Evolutionary conservation across 2,113 vertebrate genomes (phyloP).

Genomic region (Chlorodrepanis virens): DNA sequence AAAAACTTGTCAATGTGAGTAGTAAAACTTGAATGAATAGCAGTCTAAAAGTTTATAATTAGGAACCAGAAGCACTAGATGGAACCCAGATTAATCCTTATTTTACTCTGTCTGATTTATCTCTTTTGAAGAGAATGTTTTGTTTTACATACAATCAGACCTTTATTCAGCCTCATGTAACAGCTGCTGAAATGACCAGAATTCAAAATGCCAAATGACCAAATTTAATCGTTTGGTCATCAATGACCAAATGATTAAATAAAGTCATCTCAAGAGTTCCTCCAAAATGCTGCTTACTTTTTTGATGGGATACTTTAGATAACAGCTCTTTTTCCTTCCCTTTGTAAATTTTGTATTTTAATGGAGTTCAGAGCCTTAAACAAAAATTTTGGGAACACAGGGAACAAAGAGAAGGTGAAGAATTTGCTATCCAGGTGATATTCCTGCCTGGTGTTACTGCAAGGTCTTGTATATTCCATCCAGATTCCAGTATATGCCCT

Average conservation of each 20-base stretch:
- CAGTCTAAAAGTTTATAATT: background rate
- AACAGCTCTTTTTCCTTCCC: background rate
- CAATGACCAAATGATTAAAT: background rate
- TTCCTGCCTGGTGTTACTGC: background rate
- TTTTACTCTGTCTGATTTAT: background rate
- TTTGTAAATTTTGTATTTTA: background rate
- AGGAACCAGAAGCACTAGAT: background rate
- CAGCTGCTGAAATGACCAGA: background rate
- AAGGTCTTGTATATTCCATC: background rate
- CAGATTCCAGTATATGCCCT: rapidly evolving
- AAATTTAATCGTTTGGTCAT: too few species aligned
- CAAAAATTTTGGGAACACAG: background rate
- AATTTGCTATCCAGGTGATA: background rate
- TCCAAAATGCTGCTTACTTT: background rate
- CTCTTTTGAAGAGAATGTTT: background rate
- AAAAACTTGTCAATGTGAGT: background rate
- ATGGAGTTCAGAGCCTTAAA: background rate
- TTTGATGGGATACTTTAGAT: background rate
- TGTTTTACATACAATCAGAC: background rate
- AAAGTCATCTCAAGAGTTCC: background rate
- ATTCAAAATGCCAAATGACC: background rate
- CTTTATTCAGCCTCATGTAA: background rate
- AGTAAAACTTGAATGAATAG: background rate
- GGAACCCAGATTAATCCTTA: background rate
- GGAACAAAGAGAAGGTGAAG: background rate